Evolutionary conservation across 2,888 invertebrate species (phyloP).

Genomic region (Callinectes sapidus): DNA sequence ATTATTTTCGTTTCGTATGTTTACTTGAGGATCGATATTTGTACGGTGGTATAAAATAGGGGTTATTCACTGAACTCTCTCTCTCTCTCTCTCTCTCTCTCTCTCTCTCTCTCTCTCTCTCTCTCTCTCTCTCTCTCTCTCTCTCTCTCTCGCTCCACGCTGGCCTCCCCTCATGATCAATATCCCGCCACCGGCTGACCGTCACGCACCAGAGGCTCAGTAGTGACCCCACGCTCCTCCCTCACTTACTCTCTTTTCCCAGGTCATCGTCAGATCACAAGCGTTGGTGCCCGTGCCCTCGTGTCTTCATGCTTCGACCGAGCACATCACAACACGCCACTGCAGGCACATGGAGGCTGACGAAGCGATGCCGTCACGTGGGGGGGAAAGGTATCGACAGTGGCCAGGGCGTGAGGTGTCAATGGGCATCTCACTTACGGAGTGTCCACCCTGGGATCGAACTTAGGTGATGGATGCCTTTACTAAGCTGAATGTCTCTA

Average conservation of each 20-base stretch:
- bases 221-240: not conserved
- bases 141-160: constrained; percentile 4
- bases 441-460: not conserved
- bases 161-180: constrained; percentile 14
- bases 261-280: constrained; percentile 26
- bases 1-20: not conserved
- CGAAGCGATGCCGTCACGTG: not conserved
- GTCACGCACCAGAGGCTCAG: constrained; percentile 20
- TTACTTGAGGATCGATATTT: not conserved
- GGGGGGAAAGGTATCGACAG: not conserved
- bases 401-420: not conserved
- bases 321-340: constrained; percentile 44
- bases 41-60: not conserved
- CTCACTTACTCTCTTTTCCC: constrained; percentile 26
- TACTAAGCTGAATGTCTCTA: not conserved
- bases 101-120: not conserved
- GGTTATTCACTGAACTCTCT: not conserved
- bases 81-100: constrained; percentile 8
- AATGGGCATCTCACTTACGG: not conserved
- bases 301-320: not conserved
- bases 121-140: not conserved
- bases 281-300: constrained; percentile 4
- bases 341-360: not conserved
- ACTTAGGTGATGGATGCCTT: not conserved
- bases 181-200: constrained; percentile 16